These are phyloP conservation scores for Lasioglossum zephyrum DNA, from an alignment of 2,888 invertebrate species.

Conservation along the genomic window DNA sequence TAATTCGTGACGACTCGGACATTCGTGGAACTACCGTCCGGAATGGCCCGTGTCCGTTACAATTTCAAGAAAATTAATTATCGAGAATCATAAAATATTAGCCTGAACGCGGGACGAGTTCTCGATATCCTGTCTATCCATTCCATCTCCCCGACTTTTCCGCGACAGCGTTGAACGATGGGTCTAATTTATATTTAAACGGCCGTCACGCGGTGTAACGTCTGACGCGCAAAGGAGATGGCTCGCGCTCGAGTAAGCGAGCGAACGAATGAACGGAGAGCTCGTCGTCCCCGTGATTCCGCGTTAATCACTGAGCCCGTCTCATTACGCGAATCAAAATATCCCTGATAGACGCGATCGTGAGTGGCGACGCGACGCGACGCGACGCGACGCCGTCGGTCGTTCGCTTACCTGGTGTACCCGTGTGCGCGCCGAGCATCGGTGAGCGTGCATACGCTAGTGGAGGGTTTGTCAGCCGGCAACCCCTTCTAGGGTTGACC, in stretches of 20 bases:
- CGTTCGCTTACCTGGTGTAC: neutral
- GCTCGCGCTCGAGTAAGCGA: neutral
- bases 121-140: neutral
- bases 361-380: neutral
- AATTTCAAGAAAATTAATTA: neutral
- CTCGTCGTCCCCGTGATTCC: constrained; percentile 21
- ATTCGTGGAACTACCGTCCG: neutral
- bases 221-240: constrained; percentile 27
- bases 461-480: constrained; percentile 60
- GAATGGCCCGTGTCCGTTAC: neutral
- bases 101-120: neutral
- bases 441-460: constrained; percentile 29
- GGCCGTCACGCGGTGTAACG: constrained; percentile 20
- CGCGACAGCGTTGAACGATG: constrained; percentile 32
- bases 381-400: constrained; percentile 4
- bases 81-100: neutral
- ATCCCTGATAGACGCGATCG: constrained; percentile 35
- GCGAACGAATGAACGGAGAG: neutral
- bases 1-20: neutral
- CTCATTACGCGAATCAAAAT: constrained; percentile 60
- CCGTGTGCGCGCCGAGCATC: neutral
- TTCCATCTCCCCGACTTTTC: neutral
- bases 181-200: constrained; percentile 61
- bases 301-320: constrained; percentile 51
- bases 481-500: constrained; percentile 68